Base-by-base conservation (phyloP, 2,797 vertebrate genomes). In the Strix occidentalis region DNA sequence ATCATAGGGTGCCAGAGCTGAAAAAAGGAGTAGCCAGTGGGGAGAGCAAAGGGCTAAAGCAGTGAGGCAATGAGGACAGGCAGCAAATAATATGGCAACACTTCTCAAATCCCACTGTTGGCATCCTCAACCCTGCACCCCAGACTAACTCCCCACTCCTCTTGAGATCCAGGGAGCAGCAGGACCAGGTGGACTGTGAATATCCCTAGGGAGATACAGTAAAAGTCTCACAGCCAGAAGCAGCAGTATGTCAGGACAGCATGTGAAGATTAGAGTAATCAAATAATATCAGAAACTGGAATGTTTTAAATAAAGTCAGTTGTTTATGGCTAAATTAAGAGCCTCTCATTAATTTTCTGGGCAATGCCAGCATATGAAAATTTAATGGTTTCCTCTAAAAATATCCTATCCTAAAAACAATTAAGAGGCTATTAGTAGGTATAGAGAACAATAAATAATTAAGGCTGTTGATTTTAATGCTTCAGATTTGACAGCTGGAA, bases 381-480 rank as follows among this genome's bases (percentile, higher is more conserved):
- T 51, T 66, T 91, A 25, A 74, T 68, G 50, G 31, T 90, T 85
- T 43, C 54, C 79, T 97, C 87, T 93, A 93, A 96, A 96, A 97
- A 93, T 79, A 77, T 51, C 31, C 92, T 41, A 88, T 93, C 84
- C 88, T 94, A 95, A 97, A 86, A 95, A 91, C 96, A 97, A 96
- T 97, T 96, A 97, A 89, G 53, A 94, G 37, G 26, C 84, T 95
- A 93, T 97, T 97, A 96, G 83, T 70, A 93, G 77, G 78, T 94
- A 91, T 51, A 94, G 61, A 90, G 85, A 97, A 97, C 96, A 95
- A 95, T 95, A 97, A 98, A 97, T 93, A 96, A 95, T 92, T 93
- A 91, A 95, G 77, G 63, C 79, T 94, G 96, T 97, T 97, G 91
- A 97, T 97, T 96, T 97, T 94, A 89, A 82, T 86, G 87, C 70